phyloP scores from a whole-genome alignment of 2,113 vertebrate genomes.

The Myxocyprinus asiaticus region DNA sequence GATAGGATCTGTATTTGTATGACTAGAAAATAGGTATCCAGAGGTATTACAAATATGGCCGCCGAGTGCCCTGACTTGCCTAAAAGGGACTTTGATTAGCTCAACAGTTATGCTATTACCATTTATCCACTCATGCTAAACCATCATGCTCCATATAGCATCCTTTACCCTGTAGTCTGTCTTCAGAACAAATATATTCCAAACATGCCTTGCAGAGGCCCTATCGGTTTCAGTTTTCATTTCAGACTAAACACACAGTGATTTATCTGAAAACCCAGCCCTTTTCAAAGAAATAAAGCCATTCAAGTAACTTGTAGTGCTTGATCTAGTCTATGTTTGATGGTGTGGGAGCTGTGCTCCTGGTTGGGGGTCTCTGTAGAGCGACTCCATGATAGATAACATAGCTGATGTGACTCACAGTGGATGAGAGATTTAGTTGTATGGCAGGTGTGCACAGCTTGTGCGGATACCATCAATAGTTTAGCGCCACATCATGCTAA shows the following conservation, averaged over 20 bases:
- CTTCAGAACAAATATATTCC: not conserved
- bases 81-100: too few species aligned
- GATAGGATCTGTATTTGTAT: too few species aligned
- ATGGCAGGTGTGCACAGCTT: slow-evolving; percentile 35
- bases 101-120: too few species aligned
- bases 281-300: slow-evolving; percentile 49
- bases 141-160: too few species aligned
- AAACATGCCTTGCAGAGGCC: not conserved
- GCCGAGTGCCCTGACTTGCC: too few species aligned
- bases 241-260: not conserved
- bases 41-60: too few species aligned
- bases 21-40: too few species aligned
- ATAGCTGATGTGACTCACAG: slow-evolving; percentile 60
- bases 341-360: slow-evolving; percentile 51
- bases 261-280: slow-evolving; percentile 21
- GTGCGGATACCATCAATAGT: slow-evolving; percentile 37
- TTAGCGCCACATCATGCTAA: slow-evolving; percentile 18
- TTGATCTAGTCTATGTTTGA: slow-evolving; percentile 52
- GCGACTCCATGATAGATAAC: slow-evolving; percentile 61
- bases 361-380: slow-evolving; percentile 53
- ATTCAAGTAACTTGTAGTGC: not conserved
- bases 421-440: slow-evolving; percentile 69
- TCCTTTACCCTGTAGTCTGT: too few species aligned
- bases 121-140: too few species aligned
- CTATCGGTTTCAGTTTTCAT: not conserved